Evolutionary conservation across 2,113 vertebrate genomes (phyloP).

Genomic region (Ptilonorhynchus violaceus): DNA sequence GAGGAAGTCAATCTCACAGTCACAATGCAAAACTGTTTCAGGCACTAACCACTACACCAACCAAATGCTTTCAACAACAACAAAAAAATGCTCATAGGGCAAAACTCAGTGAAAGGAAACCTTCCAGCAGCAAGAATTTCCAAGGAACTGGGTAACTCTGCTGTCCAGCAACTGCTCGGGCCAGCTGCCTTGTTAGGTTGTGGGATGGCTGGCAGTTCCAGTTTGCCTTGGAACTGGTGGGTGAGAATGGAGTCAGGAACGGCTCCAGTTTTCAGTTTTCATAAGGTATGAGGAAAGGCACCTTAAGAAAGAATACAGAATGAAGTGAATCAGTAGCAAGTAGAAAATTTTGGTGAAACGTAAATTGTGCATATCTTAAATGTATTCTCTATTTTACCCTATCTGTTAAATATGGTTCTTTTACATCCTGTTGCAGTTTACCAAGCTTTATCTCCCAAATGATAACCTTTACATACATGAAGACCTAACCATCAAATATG

Average conservation of each 20-base stretch:
- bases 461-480: not conserved
- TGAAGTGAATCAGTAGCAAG: not conserved
- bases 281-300: not conserved
- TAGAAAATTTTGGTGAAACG: not conserved
- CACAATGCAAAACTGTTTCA: not conserved
- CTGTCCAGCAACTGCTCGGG: not conserved
- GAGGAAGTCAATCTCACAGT: not conserved
- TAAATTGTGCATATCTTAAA: not conserved
- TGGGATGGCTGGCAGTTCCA: fast-evolving
- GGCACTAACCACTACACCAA: not conserved
- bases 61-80: not conserved
- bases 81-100: not conserved
- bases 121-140: not conserved
- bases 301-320: not conserved
- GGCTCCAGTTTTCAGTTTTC: not conserved
- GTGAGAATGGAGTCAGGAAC: not conserved
- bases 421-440: not conserved
- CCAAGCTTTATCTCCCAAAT: not conserved
- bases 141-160: not conserved
- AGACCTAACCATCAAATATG: not conserved
- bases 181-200: not conserved
- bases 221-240: not conserved
- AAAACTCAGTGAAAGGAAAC: not conserved
- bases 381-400: not conserved
- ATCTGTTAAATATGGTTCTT: not conserved